Conservation (phyloP, 2,113 vertebrate species). For the Thymallus thymallus region DNA sequence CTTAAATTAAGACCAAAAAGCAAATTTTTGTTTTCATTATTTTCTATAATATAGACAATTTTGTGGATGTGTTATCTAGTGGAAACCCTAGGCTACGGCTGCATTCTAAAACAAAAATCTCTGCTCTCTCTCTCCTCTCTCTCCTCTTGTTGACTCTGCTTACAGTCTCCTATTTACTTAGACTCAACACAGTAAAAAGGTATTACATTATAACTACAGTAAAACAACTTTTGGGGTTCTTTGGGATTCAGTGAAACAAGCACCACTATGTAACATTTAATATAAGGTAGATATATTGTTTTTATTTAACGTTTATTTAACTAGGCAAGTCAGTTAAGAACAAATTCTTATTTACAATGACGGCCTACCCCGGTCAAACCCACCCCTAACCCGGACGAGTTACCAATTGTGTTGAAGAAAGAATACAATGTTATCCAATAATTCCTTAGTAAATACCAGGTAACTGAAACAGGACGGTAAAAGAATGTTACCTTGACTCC, state of each 20-base stretch:
- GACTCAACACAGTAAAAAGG: neutral
- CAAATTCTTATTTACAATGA: too few relatives aligned
- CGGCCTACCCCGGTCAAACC: too few relatives aligned
- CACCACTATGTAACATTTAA: neutral
- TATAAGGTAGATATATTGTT: too few relatives aligned
- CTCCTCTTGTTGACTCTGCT: neutral
- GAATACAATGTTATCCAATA: neutral
- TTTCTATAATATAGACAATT: too few relatives aligned
- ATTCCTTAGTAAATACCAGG: neutral
- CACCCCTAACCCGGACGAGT: too few relatives aligned
- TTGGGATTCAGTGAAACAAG: conserved; percentile 3
- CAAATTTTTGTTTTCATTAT: too few relatives aligned
- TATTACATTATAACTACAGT: neutral
- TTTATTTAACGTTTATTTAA: too few relatives aligned
- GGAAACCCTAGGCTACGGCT: neutral
- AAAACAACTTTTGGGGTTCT: neutral
- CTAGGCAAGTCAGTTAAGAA: too few relatives aligned
- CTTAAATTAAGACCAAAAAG: too few relatives aligned
- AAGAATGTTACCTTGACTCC: too few relatives aligned
- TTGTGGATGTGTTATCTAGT: too few relatives aligned
- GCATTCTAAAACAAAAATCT: conserved; percentile 6
- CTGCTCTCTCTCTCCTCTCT: neutral
- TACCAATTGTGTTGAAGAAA: neutral
- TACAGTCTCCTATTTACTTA: neutral
- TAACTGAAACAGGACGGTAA: neutral